These are phyloP conservation scores for Caerostris darwini DNA, from an alignment of 1,140 invertebrate genomes.

Conservation along the genomic window DNA sequence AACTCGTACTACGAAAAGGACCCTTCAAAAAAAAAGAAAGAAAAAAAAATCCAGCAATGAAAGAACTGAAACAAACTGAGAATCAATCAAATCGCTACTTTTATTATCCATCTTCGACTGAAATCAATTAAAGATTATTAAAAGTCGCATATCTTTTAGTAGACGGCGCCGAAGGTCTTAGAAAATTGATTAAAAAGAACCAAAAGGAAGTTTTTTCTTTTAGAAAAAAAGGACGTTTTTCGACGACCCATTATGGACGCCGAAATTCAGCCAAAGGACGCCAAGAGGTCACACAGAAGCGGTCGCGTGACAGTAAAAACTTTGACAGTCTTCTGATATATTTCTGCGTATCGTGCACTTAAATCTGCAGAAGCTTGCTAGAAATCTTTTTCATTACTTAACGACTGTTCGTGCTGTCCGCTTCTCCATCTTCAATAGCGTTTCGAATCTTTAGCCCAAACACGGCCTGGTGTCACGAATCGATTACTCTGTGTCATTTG, in stretches of 20 bases:
- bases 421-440: neutral
- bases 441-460: slow-evolving; percentile 13
- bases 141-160: slow-evolving; percentile 61
- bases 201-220: neutral
- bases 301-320: slow-evolving; percentile 63
- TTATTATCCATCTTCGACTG: slow-evolving; percentile 22
- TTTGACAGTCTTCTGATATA: slow-evolving; percentile 72
- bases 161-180: slow-evolving; percentile 51
- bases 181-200: slow-evolving; percentile 43
- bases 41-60: neutral
- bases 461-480: slow-evolving; percentile 33
- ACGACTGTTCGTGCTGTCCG: slow-evolving; percentile 40
- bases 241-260: slow-evolving; percentile 56
- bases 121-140: slow-evolving; percentile 71
- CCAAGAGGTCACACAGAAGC: slow-evolving; percentile 8
- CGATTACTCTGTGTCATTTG: slow-evolving; percentile 30
- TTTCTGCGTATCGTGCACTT: slow-evolving; percentile 63
- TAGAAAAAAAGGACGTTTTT: slow-evolving; percentile 1
- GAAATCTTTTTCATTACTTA: slow-evolving; percentile 57
- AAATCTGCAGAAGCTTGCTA: slow-evolving; percentile 59
- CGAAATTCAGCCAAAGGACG: slow-evolving; percentile 46
- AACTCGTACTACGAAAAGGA: no score
- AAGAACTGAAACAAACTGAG: neutral
- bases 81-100: slow-evolving; percentile 38
- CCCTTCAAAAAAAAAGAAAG: no score